Evolutionary conservation across 2,888 invertebrate genomes (phyloP).

Genomic region (Nasonia oneida): DNA sequence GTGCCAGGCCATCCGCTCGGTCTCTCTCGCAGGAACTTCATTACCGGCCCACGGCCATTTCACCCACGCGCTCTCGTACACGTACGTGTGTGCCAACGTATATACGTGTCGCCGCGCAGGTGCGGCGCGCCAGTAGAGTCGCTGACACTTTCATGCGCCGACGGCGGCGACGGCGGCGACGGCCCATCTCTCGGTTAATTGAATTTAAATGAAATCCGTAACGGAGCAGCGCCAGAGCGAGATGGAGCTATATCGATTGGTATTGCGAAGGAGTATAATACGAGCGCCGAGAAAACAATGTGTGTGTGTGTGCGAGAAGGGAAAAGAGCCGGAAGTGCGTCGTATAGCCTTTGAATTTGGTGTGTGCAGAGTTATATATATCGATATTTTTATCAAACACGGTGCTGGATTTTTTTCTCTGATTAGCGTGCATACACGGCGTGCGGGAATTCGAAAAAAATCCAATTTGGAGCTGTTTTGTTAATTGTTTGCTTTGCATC

Average conservation of each 20-base stretch:
- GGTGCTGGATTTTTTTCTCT: neutral
- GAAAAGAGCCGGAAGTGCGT: neutral
- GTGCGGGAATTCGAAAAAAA: no score
- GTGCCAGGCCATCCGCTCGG: neutral
- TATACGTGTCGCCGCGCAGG: conserved; percentile 7
- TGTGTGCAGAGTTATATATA: neutral
- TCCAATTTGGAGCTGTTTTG: no score
- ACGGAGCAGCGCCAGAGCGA: conserved; percentile 55
- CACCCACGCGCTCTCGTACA: conserved; percentile 6
- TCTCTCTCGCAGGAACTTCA: conserved; percentile 25
- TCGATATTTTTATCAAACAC: neutral
- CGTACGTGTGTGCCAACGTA: neutral
- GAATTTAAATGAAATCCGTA: conserved; percentile 72
- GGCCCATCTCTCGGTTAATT: conserved; percentile 65
- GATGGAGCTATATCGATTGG: conserved; percentile 3
- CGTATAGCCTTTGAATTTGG: neutral
- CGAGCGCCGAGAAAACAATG: neutral
- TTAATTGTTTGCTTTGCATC: no score
- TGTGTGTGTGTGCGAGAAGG: neutral
- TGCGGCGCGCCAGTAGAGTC: neutral
- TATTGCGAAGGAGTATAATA: neutral
- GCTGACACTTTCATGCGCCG: conserved; percentile 17
- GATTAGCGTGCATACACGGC: no score
- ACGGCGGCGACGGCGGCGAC: neutral
- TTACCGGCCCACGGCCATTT: conserved; percentile 34